Evolutionary conservation across 2,888 invertebrate genomes (phyloP).

Genomic region (Drosophila sordidula): DNA sequence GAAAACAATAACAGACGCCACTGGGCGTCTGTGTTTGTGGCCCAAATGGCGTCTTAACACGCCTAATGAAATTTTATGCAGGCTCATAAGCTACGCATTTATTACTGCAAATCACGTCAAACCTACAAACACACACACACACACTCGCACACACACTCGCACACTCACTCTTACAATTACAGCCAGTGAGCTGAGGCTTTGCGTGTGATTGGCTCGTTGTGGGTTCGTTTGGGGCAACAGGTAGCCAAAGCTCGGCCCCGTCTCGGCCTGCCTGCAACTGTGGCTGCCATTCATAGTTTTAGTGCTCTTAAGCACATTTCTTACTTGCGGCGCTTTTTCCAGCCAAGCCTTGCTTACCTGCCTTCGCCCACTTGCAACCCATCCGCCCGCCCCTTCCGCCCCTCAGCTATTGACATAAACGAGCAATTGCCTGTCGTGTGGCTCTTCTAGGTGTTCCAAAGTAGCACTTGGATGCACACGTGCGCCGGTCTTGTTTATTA

Average conservation of each 20-base stretch:
- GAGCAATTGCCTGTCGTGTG: conserved; percentile 43
- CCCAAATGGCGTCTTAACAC: conserved; percentile 69
- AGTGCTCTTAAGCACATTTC: conserved; percentile 57
- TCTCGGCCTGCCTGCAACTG: conserved; percentile 1
- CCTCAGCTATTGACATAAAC: conserved; percentile 44
- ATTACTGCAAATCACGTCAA: conserved; percentile 70
- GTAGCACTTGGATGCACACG: conserved; percentile 35
- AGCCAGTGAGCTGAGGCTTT: conserved; percentile 18
- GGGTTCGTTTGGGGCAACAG: conserved; percentile 39
- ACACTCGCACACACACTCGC: conserved; percentile 7
- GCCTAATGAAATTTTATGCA: conserved; percentile 80
- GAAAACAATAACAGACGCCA: conserved; percentile 11
- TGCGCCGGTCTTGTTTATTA: conserved; percentile 39
- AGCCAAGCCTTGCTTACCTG: conserved; percentile 7
- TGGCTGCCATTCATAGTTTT: conserved; percentile 57
- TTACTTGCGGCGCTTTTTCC: conserved; percentile 26
- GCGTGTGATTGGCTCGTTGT: conserved; percentile 49
- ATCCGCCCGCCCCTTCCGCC: not conserved
- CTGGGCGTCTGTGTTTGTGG: conserved; percentile 24
- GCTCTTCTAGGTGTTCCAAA: conserved; percentile 40
- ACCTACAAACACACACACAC: conserved; percentile 21
- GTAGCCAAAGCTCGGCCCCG: conserved; percentile 23
- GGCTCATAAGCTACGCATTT: conserved; percentile 70
- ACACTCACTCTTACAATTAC: not conserved
- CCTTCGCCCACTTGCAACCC: too few relatives aligned